Percentiles rank a stretch among this genome's conserved stretches.
phyloP scores from a whole-genome alignment of 2,888 invertebrate species.

The Cryptosula pallasiana region DNA sequence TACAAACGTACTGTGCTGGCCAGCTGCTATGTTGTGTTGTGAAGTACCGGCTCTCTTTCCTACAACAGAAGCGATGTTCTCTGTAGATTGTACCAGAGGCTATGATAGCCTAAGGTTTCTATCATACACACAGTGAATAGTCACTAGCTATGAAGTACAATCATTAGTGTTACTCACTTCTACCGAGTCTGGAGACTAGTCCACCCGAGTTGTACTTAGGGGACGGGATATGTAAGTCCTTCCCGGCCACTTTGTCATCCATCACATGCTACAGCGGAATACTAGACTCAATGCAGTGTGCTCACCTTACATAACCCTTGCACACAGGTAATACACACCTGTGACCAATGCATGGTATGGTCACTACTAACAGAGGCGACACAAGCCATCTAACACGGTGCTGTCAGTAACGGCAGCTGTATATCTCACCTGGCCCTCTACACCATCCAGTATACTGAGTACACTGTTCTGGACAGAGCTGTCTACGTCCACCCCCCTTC shows the following conservation, averaged over 20 bases:
- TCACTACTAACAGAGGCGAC: too few species aligned
- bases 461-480: background rate
- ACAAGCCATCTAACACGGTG: too few species aligned
- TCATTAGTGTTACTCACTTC: background rate
- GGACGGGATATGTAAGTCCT: background rate
- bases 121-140: too few species aligned
- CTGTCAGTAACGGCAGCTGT: too few species aligned
- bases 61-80: background rate
- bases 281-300: too few species aligned
- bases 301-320: too few species aligned
- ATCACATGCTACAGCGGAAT: background rate
- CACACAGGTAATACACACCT: too few species aligned
- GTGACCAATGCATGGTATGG: too few species aligned
- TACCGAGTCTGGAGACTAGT: background rate
- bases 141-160: too few species aligned
- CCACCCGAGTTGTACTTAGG: conserved; percentile 1
- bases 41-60: background rate
- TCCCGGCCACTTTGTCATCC: conserved; percentile 20
- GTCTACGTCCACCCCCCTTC: background rate
- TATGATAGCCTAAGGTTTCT: too few species aligned
- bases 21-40: background rate
- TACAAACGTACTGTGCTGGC: background rate
- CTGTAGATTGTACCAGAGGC: too few species aligned
- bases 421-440: background rate
- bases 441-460: background rate